These are phyloP conservation scores for Muricea muricata DNA, from an alignment of 92 coral and sea anemone species.

Conservation along the genomic window DNA sequence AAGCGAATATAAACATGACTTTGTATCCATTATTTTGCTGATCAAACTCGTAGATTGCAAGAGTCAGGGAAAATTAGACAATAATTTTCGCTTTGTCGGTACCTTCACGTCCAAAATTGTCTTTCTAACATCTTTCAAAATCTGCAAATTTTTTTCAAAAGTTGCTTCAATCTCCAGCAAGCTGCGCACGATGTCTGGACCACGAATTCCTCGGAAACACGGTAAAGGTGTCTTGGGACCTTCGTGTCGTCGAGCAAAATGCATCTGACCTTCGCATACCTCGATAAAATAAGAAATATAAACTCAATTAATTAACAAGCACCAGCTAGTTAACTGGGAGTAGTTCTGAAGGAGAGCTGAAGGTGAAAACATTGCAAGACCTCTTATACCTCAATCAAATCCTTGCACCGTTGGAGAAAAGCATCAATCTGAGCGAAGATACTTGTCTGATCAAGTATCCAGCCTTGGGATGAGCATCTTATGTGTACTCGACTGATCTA, in stretches of 20 bases:
- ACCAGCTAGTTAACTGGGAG: no score
- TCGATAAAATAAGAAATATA: slow-evolving; percentile 12
- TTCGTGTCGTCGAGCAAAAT: slow-evolving; percentile 95
- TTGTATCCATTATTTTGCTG: background rate
- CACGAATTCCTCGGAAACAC: slow-evolving; percentile 95
- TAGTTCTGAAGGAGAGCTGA: no score
- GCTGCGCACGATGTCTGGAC: slow-evolving; percentile 93
- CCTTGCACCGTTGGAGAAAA: slow-evolving; percentile 97
- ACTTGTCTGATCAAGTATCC: slow-evolving; percentile 98
- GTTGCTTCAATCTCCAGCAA: slow-evolving; percentile 97
- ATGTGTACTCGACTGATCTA: slow-evolving; percentile 93
- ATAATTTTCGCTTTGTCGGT: no score
- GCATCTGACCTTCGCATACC: slow-evolving; percentile 99
- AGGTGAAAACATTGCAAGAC: no score
- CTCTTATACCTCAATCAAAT: slow-evolving; percentile 97
- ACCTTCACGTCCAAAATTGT: slow-evolving; percentile 99
- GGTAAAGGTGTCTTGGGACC: slow-evolving; percentile 95
- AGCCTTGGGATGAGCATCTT: slow-evolving; percentile 76
- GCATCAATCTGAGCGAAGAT: slow-evolving; percentile 99
- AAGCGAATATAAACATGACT: background rate
- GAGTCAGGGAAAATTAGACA: no score
- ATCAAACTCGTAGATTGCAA: no score
- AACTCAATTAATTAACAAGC: background rate
- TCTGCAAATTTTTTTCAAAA: slow-evolving; percentile 94
- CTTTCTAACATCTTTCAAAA: slow-evolving; percentile 92